Conservation (phyloP, 2,797 vertebrate species). For the Merluccius polli region DNA sequence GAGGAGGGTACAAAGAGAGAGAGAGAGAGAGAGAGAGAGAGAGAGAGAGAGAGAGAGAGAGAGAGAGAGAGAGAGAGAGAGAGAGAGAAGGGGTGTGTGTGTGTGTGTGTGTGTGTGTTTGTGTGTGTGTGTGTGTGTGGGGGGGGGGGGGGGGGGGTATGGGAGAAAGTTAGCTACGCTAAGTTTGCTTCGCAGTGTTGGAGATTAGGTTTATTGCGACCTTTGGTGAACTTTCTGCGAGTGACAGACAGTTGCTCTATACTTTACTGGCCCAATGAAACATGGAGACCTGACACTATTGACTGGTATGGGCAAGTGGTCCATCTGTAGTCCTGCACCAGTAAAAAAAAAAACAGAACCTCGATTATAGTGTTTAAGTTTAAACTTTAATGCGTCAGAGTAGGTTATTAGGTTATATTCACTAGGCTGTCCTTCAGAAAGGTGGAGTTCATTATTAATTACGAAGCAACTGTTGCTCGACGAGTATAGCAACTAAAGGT, state of each 20-base stretch:
- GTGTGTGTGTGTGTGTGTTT: no score
- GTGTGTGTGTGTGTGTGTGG: no score
- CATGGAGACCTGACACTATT: conserved; percentile 32
- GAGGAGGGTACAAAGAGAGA: conserved; percentile 1
- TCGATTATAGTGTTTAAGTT: background rate
- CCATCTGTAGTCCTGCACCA: conserved; percentile 46
- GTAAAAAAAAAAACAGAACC: background rate
- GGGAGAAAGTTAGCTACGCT: conserved; percentile 18
- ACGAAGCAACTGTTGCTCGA: conserved; percentile 63
- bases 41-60: no score
- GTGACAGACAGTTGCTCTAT: conserved; percentile 65
- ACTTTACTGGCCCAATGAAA: conserved; percentile 67
- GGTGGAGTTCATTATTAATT: background rate
- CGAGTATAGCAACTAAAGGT: conserved; percentile 17
- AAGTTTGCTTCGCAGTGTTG: conserved; percentile 45
- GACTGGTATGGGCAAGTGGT: conserved; percentile 43
- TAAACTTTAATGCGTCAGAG: background rate
- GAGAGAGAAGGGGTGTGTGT: no score
- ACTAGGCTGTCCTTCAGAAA: background rate
- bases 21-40: background rate
- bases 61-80: no score
- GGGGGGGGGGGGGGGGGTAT: no score
- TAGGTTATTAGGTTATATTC: background rate
- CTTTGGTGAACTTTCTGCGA: conserved; percentile 67
- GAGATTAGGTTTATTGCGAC: conserved; percentile 67